A percentile compares a stretch with the other conserved stretches of the same genome.
Conservation (phyloP, 2,888 invertebrate genomes). For the Adineta ricciae region DNA sequence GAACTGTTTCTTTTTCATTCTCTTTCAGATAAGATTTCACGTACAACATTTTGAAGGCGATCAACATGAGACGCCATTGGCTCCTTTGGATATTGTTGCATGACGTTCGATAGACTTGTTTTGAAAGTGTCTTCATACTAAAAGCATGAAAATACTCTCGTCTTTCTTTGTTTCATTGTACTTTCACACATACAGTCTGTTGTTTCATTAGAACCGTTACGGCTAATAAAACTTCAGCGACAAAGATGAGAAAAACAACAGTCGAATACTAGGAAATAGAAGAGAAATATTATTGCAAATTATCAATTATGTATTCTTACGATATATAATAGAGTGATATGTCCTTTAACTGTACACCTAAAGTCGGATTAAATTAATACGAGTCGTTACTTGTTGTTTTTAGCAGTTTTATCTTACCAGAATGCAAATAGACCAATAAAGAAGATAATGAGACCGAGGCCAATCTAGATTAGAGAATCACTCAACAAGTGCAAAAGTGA, state of each 20-base stretch:
- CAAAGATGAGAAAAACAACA: neutral
- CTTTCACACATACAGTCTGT: neutral
- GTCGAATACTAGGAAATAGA: neutral
- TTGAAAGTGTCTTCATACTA: conserved; percentile 1
- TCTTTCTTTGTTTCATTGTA: neutral
- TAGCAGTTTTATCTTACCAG: neutral
- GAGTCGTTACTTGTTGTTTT: no score
- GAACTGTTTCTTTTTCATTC: neutral
- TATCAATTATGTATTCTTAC: neutral
- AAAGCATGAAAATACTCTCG: neutral
- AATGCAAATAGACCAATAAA: conserved; percentile 17
- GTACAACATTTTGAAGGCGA: conserved; percentile 6
- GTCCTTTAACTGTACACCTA: conserved; percentile 9
- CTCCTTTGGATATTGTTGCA: neutral
- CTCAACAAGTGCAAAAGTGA: neutral
- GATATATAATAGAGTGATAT: neutral
- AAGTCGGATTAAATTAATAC: neutral
- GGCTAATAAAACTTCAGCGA: neutral
- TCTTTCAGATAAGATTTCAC: neutral
- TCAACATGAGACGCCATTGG: neutral
- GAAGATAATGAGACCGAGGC: neutral
- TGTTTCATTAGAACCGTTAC: conserved; percentile 3
- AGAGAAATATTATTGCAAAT: neutral
- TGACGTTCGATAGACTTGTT: neutral
- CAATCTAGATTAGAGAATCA: neutral